These are phyloP conservation scores for Ectobius pallidus DNA, from an alignment of 2,888 invertebrate genomes.

Conservation along the genomic window DNA sequence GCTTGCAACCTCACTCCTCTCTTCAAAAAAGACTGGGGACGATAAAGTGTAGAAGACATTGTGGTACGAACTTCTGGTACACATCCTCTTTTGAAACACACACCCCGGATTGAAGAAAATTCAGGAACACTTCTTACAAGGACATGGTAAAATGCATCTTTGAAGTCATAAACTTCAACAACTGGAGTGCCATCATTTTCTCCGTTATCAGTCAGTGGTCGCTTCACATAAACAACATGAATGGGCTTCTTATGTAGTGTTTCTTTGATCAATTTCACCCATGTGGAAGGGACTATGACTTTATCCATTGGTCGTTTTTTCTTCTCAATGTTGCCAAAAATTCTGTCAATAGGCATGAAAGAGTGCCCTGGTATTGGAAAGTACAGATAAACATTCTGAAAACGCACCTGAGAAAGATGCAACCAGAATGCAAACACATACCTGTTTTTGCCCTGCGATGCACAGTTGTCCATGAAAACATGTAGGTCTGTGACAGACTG, in stretches of 20 bases:
- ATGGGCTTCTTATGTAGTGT: neutral
- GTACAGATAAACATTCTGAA: neutral
- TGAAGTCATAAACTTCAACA: constrained; percentile 17
- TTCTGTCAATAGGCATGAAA: constrained; percentile 1
- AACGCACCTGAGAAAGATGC: neutral
- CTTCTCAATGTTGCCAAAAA: constrained; percentile 5
- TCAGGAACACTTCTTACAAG: constrained; percentile 27
- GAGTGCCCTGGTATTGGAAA: neutral
- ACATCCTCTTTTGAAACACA: constrained; percentile 11
- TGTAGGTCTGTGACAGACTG: constrained; percentile 6
- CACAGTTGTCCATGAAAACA: constrained; percentile 12
- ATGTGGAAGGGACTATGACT: neutral
- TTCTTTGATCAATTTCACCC: neutral
- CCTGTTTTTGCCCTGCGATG: constrained; percentile 10
- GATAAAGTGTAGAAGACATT: constrained; percentile 18
- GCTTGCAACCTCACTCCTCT: neutral
- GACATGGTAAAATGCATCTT: neutral
- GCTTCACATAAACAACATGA: neutral
- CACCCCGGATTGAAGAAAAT: constrained; percentile 5
- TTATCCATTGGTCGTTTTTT: neutral
- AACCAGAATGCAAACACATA: constrained; percentile 17
- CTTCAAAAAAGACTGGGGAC: constrained; percentile 20
- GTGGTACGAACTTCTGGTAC: constrained; percentile 11
- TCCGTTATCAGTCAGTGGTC: neutral
- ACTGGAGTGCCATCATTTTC: constrained; percentile 18